A percentile compares a stretch with the other conserved stretches of the same genome.
Evolutionary conservation across 2,888 invertebrate genomes (phyloP).

Genomic region (Ochropleura plecta): DNA sequence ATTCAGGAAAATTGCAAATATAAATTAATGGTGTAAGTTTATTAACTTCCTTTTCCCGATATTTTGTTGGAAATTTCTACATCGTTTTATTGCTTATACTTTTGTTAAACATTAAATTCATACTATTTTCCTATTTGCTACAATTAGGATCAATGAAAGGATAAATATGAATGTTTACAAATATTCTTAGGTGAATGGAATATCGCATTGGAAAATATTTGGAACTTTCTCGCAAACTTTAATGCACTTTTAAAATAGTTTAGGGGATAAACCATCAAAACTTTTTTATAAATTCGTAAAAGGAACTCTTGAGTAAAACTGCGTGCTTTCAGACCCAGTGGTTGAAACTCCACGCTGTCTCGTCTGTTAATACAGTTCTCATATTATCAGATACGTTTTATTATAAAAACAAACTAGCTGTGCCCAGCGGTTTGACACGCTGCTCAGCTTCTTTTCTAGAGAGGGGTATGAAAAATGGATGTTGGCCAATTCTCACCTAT

Average conservation of each 20-base stretch:
- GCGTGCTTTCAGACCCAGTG: too few species aligned
- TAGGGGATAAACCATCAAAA: not conserved
- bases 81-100: not conserved
- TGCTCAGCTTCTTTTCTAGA: too few species aligned
- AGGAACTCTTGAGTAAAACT: not conserved
- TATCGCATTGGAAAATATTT: not conserved
- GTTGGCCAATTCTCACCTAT: too few species aligned
- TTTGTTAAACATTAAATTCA: not conserved
- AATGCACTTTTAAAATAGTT: not conserved
- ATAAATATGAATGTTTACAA: not conserved
- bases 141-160: not conserved
- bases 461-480: too few species aligned
- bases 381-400: too few species aligned
- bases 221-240: not conserved
- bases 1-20: constrained; percentile 14
- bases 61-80: not conserved
- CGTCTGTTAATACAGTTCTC: too few species aligned
- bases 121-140: not conserved
- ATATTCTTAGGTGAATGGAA: not conserved
- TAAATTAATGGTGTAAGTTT: constrained; percentile 3
- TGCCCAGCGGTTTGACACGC: too few species aligned
- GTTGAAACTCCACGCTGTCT: too few species aligned
- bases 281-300: not conserved
- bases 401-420: too few species aligned
- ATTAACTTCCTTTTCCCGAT: constrained; percentile 13